A percentile compares a stretch with the other conserved stretches of the same genome.
phyloP scores from a whole-genome alignment of 2,797 vertebrate species.

The Notolabrus celidotus region DNA sequence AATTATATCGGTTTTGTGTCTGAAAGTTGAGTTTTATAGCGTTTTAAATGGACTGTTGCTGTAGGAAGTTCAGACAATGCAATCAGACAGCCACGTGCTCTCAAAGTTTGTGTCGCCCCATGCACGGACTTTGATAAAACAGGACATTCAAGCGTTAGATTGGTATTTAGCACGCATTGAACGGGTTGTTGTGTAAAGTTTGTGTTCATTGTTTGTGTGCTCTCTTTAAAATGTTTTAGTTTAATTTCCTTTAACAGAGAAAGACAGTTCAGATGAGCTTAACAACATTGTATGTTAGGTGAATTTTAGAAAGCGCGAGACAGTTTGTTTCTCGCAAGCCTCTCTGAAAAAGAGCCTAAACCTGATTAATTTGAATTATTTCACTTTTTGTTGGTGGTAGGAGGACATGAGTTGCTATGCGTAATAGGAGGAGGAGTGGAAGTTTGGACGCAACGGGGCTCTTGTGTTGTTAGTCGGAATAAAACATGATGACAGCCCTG shows the following conservation, averaged over 20 bases:
- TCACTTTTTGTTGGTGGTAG: constrained; percentile 63
- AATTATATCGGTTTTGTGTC: not conserved
- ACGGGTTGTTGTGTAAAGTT: not conserved
- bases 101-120: constrained; percentile 61
- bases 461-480: constrained; percentile 76
- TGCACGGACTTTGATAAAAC: constrained; percentile 52
- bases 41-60: constrained; percentile 73
- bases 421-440: constrained; percentile 79
- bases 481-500: constrained; percentile 79
- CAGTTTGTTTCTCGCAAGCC: constrained; percentile 10
- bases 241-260: constrained; percentile 28
- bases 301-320: constrained; percentile 1
- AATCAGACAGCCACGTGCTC: constrained; percentile 86
- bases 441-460: constrained; percentile 69
- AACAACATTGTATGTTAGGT: constrained; percentile 8
- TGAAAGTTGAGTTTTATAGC: constrained; percentile 4
- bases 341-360: not conserved
- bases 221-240: constrained; percentile 12
- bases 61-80: constrained; percentile 85
- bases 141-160: not conserved
- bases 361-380: constrained; percentile 43
- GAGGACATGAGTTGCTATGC: constrained; percentile 73
- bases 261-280: constrained; percentile 8
- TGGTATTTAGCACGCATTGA: not conserved
- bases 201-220: constrained; percentile 4